phyloP scores from a whole-genome alignment of 2,113 vertebrate species.

The Romanogobio albipinnatus region DNA sequence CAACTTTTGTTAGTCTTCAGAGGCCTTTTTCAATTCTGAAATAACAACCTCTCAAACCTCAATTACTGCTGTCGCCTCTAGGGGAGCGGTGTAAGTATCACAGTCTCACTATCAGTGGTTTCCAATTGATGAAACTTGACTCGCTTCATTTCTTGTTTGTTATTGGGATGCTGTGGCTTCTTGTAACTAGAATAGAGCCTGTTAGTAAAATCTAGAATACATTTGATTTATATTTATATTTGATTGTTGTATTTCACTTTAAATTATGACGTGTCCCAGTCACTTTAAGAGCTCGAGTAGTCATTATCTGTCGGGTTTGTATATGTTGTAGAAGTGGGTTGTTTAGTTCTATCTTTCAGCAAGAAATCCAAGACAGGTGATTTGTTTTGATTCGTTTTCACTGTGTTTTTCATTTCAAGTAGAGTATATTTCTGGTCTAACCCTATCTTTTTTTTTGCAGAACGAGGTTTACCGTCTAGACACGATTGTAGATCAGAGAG shows the following conservation, averaged over 20 bases:
- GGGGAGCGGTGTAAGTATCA: neutral
- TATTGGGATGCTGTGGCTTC: neutral
- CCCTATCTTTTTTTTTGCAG: neutral
- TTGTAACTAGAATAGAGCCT: neutral
- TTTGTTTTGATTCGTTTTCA: neutral
- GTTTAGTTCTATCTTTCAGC: constrained; percentile 6
- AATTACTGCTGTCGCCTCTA: neutral
- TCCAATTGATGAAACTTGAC: neutral
- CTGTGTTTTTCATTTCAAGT: too few species aligned
- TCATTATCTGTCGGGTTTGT: neutral
- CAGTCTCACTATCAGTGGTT: neutral
- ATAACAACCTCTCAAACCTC: constrained; percentile 15
- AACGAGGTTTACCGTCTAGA: neutral
- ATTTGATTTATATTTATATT: neutral
- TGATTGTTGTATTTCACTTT: neutral
- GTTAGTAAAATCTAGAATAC: neutral
- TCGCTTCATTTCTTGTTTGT: neutral
- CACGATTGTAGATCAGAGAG: neutral
- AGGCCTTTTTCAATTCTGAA: neutral
- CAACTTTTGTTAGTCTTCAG: constrained; percentile 8
- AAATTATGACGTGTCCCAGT: neutral
- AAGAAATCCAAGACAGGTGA: neutral
- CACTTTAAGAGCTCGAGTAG: neutral
- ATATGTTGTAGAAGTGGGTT: neutral
- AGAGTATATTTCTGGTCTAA: neutral